Evolutionary conservation across 2,888 invertebrate genomes (phyloP), one percentile per base, ranked within the genome.

Genomic region (Plebejus argus): DNA sequence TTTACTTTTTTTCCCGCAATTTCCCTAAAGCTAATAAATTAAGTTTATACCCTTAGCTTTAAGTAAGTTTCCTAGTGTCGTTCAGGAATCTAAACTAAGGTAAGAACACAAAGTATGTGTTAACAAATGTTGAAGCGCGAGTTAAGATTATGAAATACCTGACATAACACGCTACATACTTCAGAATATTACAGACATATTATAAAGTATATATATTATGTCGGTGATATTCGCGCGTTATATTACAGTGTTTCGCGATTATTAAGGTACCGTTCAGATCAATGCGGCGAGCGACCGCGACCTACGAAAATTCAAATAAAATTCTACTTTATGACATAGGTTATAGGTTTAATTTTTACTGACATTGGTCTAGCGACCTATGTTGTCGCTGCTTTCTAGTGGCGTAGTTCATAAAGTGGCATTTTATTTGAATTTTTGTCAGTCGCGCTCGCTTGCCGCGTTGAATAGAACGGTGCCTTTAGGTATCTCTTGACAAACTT

Each of bases 401-500:
- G 39, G 8, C 8, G 8, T 8, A 39, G 39, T 39, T 39, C 39
- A 39, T 45, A 45, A 45, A 10, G 10, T 45, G 10, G 10, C 3
- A 45, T 45, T 45, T 45, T 45, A 10, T 45, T 39, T 39, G 10
- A 39, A 39, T 39, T 10, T 39, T 45, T 45, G 45, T 12, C 45
- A 3, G 45, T 45, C 45, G 45, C 45, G 45, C 10, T 12, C 45
- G 45, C 45, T 45, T 45, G 10, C 45, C 45, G 10, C 45, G 12
- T 45, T 12, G 10, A 12, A 10, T 10, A 10, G 45, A 45, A 45
- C 10, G 45, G 45, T 12, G 10, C 45, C 45, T 45, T 45, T 45
- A 72, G 72, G 20, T 45, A 20, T 72, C 45, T 39, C 39, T 8
- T 45, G 76, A 61, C 76, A 28, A 76, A 45, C 66, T 76, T 45